phyloP scores from a whole-genome alignment of 2,797 vertebrate species.

The Gallinago stenura region DNA sequence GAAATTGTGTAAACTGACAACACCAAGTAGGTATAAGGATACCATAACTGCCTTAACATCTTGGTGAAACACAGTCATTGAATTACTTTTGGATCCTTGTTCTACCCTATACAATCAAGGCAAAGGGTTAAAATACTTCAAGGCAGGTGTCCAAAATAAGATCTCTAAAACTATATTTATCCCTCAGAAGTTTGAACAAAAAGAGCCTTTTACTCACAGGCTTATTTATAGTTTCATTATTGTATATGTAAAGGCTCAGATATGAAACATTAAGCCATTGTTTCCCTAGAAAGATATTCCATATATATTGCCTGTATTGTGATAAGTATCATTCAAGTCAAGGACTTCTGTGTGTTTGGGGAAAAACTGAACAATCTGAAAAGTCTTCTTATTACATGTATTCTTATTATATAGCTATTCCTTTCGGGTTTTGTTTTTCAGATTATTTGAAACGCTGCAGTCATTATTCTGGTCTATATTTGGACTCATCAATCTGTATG shows the following conservation, averaged over 20 bases:
- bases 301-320: neutral
- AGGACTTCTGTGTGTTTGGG: neutral
- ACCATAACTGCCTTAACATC: neutral
- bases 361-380: neutral
- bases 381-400: neutral
- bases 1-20: neutral
- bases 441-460: conserved; percentile 95
- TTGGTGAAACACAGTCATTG: neutral
- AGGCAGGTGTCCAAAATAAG: neutral
- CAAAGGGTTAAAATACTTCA: neutral
- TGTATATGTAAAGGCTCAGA: neutral
- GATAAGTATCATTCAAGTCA: neutral
- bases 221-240: neutral
- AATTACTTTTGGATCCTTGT: neutral
- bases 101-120: neutral
- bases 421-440: conserved; percentile 70
- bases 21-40: neutral
- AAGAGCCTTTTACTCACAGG: neutral
- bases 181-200: neutral
- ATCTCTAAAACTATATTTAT: neutral
- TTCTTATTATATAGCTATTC: neutral
- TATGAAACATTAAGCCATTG: neutral
- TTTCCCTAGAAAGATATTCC: neutral
- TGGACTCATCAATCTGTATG: conserved; percentile 94
- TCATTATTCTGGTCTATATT: conserved; percentile 99